Conservation (phyloP, 2,888 invertebrate species). For the Odontothrips loti region DNA sequence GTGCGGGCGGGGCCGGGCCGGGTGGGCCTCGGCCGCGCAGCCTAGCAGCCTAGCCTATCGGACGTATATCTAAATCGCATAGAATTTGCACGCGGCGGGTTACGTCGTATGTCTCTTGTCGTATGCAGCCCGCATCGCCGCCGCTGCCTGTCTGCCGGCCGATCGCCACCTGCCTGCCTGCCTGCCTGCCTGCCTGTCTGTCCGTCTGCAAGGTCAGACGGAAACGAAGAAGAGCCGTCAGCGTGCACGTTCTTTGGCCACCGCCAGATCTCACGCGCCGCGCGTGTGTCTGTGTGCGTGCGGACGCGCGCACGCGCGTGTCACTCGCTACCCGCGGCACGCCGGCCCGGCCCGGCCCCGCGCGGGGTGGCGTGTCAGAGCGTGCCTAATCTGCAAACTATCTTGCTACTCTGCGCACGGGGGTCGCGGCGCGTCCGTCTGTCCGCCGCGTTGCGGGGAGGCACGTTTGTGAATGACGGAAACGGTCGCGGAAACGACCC, state of each 20-base stretch:
- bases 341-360: neutral
- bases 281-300: neutral
- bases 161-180: neutral
- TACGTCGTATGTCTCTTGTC: too few relatives aligned
- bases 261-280: neutral
- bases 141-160: too few relatives aligned
- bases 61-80: too few relatives aligned
- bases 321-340: neutral
- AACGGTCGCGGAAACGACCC: too few relatives aligned
- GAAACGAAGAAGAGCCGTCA: constrained; percentile 5
- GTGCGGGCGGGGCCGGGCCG: too few relatives aligned
- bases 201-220: constrained; percentile 9
- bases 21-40: too few relatives aligned
- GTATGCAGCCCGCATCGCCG: neutral
- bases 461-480: neutral
- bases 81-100: too few relatives aligned
- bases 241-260: neutral
- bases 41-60: too few relatives aligned
- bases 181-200: neutral
- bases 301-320: neutral
- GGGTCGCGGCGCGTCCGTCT: neutral
- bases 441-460: neutral
- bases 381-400: constrained; percentile 2
- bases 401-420: neutral
- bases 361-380: neutral